phyloP scores from a whole-genome alignment of 2,888 invertebrate genomes.

The Oscheius sp. region DNA sequence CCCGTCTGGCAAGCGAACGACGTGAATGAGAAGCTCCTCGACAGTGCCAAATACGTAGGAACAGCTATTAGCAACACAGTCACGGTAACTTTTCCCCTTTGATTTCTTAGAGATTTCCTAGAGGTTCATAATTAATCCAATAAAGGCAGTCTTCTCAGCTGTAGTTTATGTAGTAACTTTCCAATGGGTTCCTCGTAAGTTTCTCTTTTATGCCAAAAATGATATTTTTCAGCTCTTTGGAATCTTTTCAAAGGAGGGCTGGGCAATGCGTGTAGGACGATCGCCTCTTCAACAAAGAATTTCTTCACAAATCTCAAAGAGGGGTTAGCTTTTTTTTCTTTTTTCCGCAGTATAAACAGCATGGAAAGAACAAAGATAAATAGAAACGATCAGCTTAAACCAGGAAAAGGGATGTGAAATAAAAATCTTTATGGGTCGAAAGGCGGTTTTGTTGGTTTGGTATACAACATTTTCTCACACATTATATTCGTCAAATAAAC shows the following conservation, averaged over 20 bases:
- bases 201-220: background rate
- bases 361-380: too few species aligned
- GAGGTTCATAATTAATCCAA: conserved; percentile 6
- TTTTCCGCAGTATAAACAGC: too few species aligned
- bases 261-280: conserved; percentile 7
- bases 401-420: too few species aligned
- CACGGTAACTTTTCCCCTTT: background rate
- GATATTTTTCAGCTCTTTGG: conserved; percentile 17
- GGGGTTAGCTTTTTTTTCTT: background rate
- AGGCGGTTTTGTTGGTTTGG: conserved; percentile 13
- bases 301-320: background rate
- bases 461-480: too few species aligned
- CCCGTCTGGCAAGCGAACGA: conserved; percentile 65
- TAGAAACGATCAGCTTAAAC: too few species aligned
- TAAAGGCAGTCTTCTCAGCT: conserved; percentile 13
- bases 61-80: background rate
- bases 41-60: conserved; percentile 17
- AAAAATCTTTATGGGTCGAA: too few species aligned
- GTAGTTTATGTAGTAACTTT: conserved; percentile 60
- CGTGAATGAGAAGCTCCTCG: conserved; percentile 56
- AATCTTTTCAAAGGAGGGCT: conserved; percentile 15
- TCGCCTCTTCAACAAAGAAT: background rate
- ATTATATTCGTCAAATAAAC: too few species aligned
- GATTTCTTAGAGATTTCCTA: background rate
- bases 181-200: conserved; percentile 64